Evolutionary conservation across 37 sponge, comb jelly and placozoan genomes (phyloP), one percentile per base, ranked within the genome.

Genomic region (Lycopodina hypogea): DNA sequence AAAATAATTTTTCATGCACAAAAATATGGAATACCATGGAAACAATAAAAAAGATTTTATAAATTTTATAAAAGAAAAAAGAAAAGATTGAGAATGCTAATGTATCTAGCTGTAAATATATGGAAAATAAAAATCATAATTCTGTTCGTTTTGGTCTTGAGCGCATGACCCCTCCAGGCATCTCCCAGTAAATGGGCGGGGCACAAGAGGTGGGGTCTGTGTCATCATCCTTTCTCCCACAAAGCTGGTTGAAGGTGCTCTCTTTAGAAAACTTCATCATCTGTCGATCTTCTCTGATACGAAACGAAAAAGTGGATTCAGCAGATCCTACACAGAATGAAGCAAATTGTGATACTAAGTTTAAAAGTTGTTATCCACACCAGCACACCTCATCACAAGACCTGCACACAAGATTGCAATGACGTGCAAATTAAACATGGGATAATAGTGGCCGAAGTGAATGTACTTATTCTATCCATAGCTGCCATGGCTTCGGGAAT

Each of bases 231-330:
- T 71, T 51, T 18, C 42, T 35, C 0, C 93, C 93, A 90, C 97
- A 97, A 12, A 97, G 72, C 23, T 84, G 39, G 48, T 97, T 94
- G 80, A 84, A 94, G n/a, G 97, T 97, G 39, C 59, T 70, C 36
- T 95, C 86, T 33, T 29, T 40, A 12, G 83, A 72, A 61, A 97
- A 89, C 4, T 95, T 90, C 93, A 91, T 82, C 65, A 97, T 37
- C 88, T 92, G 91, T 0, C 97, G 81, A 33, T 97, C 97, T 50
- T 97, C 97, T 9, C 86, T 75, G 61, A 97, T 97, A 53, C 97
- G 90, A 76, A 90, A 94, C 0, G 97, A 88, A 48, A 97, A 94
- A 1, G 97, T 97, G 1, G 97, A 97, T 37, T 90, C 80, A 38
- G 69, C n/a, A 74, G 88, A 85, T 4, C 97, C 97, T 69, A 75